Evolutionary conservation across 1,140 invertebrate genomes (phyloP).

Genomic region (Zaprionus lachaisei): DNA sequence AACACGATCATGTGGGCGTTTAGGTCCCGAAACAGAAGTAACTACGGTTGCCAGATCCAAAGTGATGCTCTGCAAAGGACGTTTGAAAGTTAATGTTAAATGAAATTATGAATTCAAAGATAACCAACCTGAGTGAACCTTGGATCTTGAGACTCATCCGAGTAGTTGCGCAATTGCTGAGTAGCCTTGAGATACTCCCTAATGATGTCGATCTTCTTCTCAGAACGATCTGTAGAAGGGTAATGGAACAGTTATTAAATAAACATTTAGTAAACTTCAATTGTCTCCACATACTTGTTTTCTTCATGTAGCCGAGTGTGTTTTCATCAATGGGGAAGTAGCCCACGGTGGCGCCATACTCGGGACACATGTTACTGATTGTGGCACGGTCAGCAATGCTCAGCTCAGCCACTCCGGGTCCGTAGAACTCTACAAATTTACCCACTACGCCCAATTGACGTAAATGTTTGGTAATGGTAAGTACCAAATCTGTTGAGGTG

Average conservation of each 20-base stretch:
- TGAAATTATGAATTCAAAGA: not conserved
- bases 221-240: constrained; percentile 89
- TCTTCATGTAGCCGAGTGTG: constrained; percentile 93
- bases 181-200: constrained; percentile 93
- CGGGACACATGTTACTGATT: constrained; percentile 99
- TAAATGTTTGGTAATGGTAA: constrained; percentile 99
- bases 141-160: constrained; percentile 91
- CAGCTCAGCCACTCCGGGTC: constrained; percentile 94
- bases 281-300: constrained; percentile 90
- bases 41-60: constrained; percentile 95
- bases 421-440: constrained; percentile 99
- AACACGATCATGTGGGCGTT: constrained; percentile 98
- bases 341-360: constrained; percentile 98
- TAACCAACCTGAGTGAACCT: constrained; percentile 91
- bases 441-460: constrained; percentile 97
- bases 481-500: constrained; percentile 98
- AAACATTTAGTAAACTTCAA: not conserved
- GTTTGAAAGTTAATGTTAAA: not conserved
- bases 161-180: constrained; percentile 94
- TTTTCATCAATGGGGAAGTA: constrained; percentile 97
- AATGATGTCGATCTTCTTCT: constrained; percentile 93
- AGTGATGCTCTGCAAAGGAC: constrained; percentile 88
- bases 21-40: constrained; percentile 98
- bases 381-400: constrained; percentile 98
- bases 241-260: not conserved